phyloP scores from a whole-genome alignment of 2,113 vertebrate species.

The Hypocryptadius cinnamomeus region DNA sequence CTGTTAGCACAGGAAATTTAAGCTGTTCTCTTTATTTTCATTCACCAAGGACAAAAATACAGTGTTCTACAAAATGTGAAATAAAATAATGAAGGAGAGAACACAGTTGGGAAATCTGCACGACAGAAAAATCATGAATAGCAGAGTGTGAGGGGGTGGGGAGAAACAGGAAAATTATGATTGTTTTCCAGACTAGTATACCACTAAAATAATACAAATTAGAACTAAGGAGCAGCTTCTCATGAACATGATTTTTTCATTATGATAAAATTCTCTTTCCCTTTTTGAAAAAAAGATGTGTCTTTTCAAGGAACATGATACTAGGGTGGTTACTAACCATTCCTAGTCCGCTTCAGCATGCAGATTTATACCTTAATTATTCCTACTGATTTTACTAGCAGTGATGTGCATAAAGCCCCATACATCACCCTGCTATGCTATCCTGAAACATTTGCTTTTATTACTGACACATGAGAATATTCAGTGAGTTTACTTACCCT shows the following conservation, averaged over 20 bases:
- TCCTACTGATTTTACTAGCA: not conserved
- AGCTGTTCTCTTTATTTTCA: not conserved
- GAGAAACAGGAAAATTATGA: not conserved
- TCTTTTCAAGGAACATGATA: not conserved
- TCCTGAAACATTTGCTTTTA: not conserved
- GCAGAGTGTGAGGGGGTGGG: not conserved
- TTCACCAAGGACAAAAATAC: not conserved
- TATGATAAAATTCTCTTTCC: not conserved
- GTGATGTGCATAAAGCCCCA: not conserved
- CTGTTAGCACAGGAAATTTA: not conserved
- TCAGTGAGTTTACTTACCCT: not conserved
- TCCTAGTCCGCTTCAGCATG: not conserved
- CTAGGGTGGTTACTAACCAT: not conserved
- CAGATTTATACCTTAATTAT: not conserved
- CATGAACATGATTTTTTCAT: not conserved
- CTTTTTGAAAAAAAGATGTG: not conserved
- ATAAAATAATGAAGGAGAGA: not conserved
- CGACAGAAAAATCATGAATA: constrained; percentile 2
- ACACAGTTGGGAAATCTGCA: not conserved
- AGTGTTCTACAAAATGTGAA: not conserved
- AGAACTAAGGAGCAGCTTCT: not conserved
- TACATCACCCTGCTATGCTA: not conserved
- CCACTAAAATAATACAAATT: not conserved
- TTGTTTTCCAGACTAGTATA: not conserved
- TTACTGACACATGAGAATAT: not conserved